These are phyloP conservation scores for Zygothrica quintamaculata DNA, from an alignment of 2,888 invertebrate genomes.

Conservation along the genomic window DNA sequence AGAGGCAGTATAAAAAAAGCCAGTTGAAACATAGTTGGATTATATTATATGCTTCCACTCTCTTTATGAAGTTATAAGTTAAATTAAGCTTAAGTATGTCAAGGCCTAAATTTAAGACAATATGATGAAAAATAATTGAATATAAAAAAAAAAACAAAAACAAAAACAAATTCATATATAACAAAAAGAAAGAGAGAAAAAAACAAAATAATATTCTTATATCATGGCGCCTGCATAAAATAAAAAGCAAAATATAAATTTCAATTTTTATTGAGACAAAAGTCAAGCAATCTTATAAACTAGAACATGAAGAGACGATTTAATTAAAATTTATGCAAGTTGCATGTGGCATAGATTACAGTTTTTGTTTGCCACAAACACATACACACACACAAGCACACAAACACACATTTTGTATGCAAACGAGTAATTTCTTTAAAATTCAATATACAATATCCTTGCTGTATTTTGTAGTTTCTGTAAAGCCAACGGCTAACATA, in stretches of 20 bases:
- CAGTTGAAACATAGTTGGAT: no score
- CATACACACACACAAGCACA: conserved; percentile 16
- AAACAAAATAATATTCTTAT: conserved; percentile 16
- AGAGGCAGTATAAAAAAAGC: no score
- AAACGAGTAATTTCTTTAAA: conserved; percentile 9
- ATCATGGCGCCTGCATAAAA: conserved; percentile 33
- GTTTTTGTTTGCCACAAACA: conserved; percentile 24
- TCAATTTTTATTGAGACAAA: conserved; percentile 23
- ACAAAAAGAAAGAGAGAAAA: neutral
- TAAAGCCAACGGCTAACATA: conserved; percentile 64
- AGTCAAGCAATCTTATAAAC: conserved; percentile 13
- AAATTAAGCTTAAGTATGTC: conserved; percentile 40
- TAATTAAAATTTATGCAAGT: conserved; percentile 72
- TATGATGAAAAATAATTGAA: neutral
- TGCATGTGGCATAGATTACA: conserved; percentile 60
- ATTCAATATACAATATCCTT: conserved; percentile 34
- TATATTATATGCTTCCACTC: no score
- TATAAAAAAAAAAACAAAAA: neutral
- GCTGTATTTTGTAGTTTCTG: conserved; percentile 26
- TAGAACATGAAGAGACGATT: conserved; percentile 28
- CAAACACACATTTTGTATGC: conserved; percentile 12
- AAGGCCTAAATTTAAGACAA: conserved; percentile 37
- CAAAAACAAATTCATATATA: no score
- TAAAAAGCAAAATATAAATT: conserved; percentile 34
- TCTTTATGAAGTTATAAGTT: conserved; percentile 3